A percentile compares a stretch with the other conserved stretches of the same genome.
Evolutionary conservation across 2,888 invertebrate species (phyloP).

Genomic region (Malthinus flaveolus): DNA sequence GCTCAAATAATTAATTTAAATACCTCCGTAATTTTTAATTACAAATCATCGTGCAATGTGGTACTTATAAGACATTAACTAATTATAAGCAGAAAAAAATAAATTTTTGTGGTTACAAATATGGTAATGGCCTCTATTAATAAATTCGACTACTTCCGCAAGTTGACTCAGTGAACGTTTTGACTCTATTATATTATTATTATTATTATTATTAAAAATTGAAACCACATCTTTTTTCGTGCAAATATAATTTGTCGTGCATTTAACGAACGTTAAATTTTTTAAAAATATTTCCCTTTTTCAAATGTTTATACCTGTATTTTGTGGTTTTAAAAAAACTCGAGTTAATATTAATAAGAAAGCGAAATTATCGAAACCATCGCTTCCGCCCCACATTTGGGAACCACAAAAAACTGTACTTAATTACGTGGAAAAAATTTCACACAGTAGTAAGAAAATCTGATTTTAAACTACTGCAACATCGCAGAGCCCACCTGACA

Average conservation of each 20-base stretch:
- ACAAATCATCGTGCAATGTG: no score
- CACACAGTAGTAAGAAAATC: conserved; percentile 27
- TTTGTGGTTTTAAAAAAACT: conserved; percentile 17
- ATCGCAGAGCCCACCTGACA: conserved; percentile 34
- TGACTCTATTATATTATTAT: no score
- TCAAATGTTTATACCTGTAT: conserved; percentile 6
- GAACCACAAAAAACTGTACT: conserved; percentile 16
- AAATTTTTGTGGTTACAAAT: no score
- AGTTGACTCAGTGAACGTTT: no score
- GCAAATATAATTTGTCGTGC: conserved; percentile 5
- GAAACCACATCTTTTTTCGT: background rate
- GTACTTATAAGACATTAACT: no score
- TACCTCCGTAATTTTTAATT: no score
- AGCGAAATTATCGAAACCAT: conserved; percentile 20
- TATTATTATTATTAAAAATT: background rate
- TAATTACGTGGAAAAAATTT: conserved; percentile 23
- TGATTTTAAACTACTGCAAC: conserved; percentile 19
- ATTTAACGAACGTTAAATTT: conserved; percentile 4
- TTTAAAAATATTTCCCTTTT: background rate
- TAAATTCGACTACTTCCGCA: no score
- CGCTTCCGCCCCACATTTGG: conserved; percentile 22
- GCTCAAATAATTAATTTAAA: no score
- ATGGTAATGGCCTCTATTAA: no score
- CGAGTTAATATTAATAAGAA: conserved; percentile 18
- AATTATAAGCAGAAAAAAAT: no score